Evolutionary conservation across 1,140 invertebrate genomes (phyloP), one percentile per base, ranked within the genome.

Genomic region (Euura saliciscinereae): DNA sequence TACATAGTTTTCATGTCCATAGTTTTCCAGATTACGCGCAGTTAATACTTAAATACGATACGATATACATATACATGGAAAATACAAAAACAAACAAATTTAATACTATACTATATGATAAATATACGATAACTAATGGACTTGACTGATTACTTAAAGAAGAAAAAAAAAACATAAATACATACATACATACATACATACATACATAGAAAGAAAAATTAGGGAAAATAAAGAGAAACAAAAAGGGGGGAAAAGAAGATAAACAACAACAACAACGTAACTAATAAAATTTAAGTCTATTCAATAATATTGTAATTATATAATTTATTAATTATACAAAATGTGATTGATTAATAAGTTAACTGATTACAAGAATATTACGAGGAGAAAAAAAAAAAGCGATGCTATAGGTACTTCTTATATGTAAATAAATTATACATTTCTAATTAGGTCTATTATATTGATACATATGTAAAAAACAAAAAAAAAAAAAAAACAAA

Each of bases 251-350:
- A 59, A 59, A 59, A 59, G 1, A 28, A 28, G 1, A 28, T 1
- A 28, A 28, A 28, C 28, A 28, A 28, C 28, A 28, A 28, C 28
- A 59, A 59, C 10, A 4, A 11, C 3, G 51, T 3, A 59, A 59
- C 51, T 6, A 59, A 59, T 59, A 59, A 59, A 59, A 59, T 6
- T 59, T 59, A 59, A 59, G 51, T 59, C 51, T 59, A 59, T 59
- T 59, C 13, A 59, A 28, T 28, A 59, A 59, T 28, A 28, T 11
- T 59, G 51, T 59, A 59, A 59, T 59, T 59, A 28, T 28, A 59
- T 59, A 59, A 59, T 59, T 59, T 28, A 59, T 59, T 77, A 77
- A 79, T 75, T 79, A 79, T 67, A 68, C 66, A 70, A 74, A 45
- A 28, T 28, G 28, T 28, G 28, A 28, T 28, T 28, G 28, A 28